phyloP scores from a whole-genome alignment of 2,797 vertebrate genomes.

The Xiphophorus birchmanni region DNA sequence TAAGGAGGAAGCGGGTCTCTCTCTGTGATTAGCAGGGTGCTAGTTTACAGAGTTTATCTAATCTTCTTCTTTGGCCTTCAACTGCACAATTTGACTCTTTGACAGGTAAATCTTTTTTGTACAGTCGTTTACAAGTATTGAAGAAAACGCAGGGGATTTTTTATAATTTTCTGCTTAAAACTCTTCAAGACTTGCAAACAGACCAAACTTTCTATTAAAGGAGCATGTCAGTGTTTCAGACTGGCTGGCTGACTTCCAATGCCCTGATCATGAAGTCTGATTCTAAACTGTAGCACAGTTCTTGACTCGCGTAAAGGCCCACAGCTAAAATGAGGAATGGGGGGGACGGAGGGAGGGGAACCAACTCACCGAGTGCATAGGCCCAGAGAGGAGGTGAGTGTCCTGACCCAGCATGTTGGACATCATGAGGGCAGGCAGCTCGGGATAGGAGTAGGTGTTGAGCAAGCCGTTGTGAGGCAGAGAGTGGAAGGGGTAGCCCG shows the following conservation, averaged over 20 bases:
- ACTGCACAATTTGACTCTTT: conserved; percentile 44
- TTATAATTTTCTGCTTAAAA: conserved; percentile 27
- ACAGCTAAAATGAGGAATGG: conserved; percentile 19
- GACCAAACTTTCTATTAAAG: conserved; percentile 16
- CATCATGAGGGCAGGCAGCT: conserved; percentile 98
- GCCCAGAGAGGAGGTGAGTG: conserved; percentile 92
- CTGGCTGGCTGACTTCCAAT: conserved; percentile 32
- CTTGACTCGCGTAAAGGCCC: conserved; percentile 44
- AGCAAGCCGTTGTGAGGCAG: conserved; percentile 94
- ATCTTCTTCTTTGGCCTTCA: conserved; percentile 41
- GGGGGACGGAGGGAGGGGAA: not conserved
- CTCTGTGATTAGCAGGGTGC: conserved; percentile 63
- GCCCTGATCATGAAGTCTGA: conserved; percentile 36
- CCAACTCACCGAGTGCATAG: conserved; percentile 95
- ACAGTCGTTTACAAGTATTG: not conserved
- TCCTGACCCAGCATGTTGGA: conserved; percentile 99
- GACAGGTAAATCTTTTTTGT: conserved; percentile 10
- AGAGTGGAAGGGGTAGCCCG: conserved; percentile 94
- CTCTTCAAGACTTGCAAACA: conserved; percentile 18
- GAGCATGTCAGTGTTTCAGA: conserved; percentile 31
- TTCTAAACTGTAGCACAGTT: conserved; percentile 18
- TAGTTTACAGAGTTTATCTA: conserved; percentile 21
- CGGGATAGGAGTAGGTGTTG: conserved; percentile 95
- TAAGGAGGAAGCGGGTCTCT: conserved; percentile 49
- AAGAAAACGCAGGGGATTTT: conserved; percentile 1